Evolutionary conservation across 2,888 invertebrate genomes (phyloP).

Genomic region (Caenorhabditis parvicauda): DNA sequence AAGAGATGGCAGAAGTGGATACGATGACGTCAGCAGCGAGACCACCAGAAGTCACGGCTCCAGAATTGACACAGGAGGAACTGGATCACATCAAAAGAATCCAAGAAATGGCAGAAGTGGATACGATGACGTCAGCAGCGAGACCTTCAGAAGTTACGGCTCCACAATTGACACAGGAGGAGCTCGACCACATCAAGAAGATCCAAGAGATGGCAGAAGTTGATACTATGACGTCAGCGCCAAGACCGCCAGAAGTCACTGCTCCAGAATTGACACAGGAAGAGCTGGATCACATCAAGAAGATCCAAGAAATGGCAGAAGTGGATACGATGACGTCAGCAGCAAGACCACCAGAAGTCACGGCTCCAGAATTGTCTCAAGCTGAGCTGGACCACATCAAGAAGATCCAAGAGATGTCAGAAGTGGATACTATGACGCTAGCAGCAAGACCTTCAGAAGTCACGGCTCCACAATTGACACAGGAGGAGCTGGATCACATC

Average conservation of each 20-base stretch:
- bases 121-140: background rate
- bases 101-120: conserved; percentile 14
- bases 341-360: background rate
- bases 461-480: too few relatives aligned
- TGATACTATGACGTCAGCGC: background rate
- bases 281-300: conserved; percentile 9
- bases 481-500: background rate
- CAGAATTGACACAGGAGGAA: conserved; percentile 35
- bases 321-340: background rate
- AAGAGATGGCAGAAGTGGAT: too few relatives aligned
- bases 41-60: conserved; percentile 2
- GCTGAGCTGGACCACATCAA: conserved; percentile 36
- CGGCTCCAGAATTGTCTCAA: conserved; percentile 15
- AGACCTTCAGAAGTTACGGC: background rate
- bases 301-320: background rate
- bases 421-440: conserved; percentile 3
- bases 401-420: conserved; percentile 27
- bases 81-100: conserved; percentile 32
- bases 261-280: conserved; percentile 9
- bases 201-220: conserved; percentile 6
- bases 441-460: conserved; percentile 5
- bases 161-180: conserved; percentile 23
- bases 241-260: conserved; percentile 3
- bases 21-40: background rate
- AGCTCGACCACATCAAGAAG: conserved; percentile 15